Conservation (phyloP, 2,888 invertebrate genomes). For the Euproctis similis region DNA sequence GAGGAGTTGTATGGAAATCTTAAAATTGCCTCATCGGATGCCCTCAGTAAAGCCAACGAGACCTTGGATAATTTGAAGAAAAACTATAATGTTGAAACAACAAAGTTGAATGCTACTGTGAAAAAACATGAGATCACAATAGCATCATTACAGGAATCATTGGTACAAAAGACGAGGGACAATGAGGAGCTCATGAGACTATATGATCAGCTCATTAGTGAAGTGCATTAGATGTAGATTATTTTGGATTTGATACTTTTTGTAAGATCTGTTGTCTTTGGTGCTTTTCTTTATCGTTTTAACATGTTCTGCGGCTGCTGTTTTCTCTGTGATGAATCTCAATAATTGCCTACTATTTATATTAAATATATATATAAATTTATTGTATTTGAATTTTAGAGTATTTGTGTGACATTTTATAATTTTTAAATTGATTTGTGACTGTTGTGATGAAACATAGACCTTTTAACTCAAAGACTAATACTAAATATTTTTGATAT, state of each 20-base stretch:
- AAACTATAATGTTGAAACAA: slow-evolving; percentile 84
- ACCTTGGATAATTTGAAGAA: slow-evolving; percentile 85
- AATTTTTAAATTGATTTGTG: too few relatives aligned
- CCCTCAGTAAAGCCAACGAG: slow-evolving; percentile 82
- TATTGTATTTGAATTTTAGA: too few relatives aligned
- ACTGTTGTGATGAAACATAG: too few relatives aligned
- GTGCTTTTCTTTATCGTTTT: too few relatives aligned
- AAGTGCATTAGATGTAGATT: slow-evolving; percentile 37
- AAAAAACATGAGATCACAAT: slow-evolving; percentile 92
- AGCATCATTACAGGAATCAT: slow-evolving; percentile 85
- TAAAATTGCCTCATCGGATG: slow-evolving; percentile 89
- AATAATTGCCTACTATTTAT: too few relatives aligned
- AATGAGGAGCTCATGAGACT: slow-evolving; percentile 92
- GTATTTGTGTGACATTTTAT: too few relatives aligned
- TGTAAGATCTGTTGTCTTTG: slow-evolving; percentile 10
- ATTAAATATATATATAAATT: too few relatives aligned
- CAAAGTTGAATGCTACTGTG: slow-evolving; percentile 87
- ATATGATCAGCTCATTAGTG: slow-evolving; percentile 92
- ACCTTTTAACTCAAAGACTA: too few relatives aligned
- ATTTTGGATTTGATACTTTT: not conserved
- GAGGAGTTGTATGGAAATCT: slow-evolving; percentile 89
- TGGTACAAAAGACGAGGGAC: slow-evolving; percentile 91
- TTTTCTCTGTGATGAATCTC: too few relatives aligned
- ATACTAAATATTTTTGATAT: too few relatives aligned
- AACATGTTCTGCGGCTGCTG: too few relatives aligned